Percentiles rank a stretch among this genome's conserved stretches.
phyloP scores from a whole-genome alignment of 2,113 vertebrate genomes.

The Uropsilus gracilis region DNA sequence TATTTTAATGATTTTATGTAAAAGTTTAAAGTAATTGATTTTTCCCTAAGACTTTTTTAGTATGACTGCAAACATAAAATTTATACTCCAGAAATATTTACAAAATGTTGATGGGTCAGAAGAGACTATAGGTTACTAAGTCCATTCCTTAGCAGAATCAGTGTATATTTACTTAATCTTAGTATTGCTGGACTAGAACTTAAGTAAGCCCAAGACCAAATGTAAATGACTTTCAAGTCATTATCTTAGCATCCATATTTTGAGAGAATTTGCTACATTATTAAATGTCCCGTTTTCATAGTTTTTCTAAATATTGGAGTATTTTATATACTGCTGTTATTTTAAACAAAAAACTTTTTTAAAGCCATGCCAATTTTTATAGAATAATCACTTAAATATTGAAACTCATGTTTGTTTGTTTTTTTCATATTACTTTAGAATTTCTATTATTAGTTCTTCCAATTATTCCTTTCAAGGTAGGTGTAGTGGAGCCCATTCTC shows the following conservation, averaged over 20 bases:
- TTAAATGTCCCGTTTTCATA: background rate
- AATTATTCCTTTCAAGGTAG: background rate
- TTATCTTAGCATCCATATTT: background rate
- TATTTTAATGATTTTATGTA: background rate
- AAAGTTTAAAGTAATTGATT: background rate
- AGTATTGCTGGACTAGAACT: background rate
- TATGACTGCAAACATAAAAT: background rate
- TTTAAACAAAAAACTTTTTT: background rate
- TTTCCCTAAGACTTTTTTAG: background rate
- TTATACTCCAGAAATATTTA: slow-evolving; percentile 24
- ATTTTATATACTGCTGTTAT: background rate
- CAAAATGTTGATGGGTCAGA: background rate
- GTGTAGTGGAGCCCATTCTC: rapidly evolving
- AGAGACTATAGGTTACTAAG: background rate
- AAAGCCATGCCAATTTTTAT: background rate
- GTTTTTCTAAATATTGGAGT: background rate
- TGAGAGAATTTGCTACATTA: background rate
- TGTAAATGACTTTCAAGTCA: background rate
- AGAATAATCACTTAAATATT: background rate
- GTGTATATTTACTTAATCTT: background rate
- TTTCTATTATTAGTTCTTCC: background rate
- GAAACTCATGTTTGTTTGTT: background rate
- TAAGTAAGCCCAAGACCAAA: background rate
- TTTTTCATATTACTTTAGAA: background rate
- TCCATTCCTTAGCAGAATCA: background rate